Percentiles rank a stretch among this genome's conserved stretches.
Conservation (phyloP, 2,797 vertebrate genomes). For the Mormyrus proboscirostris region DNA sequence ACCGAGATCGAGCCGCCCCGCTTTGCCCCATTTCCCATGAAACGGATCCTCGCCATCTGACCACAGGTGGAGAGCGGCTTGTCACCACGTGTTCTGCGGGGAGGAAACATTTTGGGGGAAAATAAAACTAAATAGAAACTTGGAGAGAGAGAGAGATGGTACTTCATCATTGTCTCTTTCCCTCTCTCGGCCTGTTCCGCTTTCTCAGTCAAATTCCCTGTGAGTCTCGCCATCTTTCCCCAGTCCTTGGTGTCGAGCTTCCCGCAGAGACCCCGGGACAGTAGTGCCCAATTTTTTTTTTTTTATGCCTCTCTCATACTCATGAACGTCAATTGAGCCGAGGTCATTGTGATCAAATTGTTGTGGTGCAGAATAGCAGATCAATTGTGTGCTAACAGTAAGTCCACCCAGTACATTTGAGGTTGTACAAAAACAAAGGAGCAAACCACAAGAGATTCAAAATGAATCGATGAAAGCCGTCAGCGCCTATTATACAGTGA, state of each 20-base stretch:
- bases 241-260: neutral
- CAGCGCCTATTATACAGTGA: neutral
- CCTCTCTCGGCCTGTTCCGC: neutral
- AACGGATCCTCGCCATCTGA: neutral
- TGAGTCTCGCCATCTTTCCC: neutral
- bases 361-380: neutral
- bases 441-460: neutral
- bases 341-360: neutral
- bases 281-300: neutral
- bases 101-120: constrained; percentile 23
- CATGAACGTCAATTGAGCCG: neutral
- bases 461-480: neutral
- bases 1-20: constrained; percentile 22
- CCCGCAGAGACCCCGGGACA: neutral
- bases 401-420: neutral
- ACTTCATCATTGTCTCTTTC: constrained; percentile 29
- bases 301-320: neutral
- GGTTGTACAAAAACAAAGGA: neutral
- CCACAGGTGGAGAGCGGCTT: constrained; percentile 34
- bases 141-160: constrained; percentile 22
- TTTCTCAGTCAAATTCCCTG: neutral
- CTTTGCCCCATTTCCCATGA: constrained; percentile 18
- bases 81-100: constrained; percentile 19
- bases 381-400: neutral
- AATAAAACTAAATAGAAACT: constrained; percentile 9